Evolutionary conservation across 2,113 vertebrate species (phyloP).

Genomic region (Indicator maculatus): DNA sequence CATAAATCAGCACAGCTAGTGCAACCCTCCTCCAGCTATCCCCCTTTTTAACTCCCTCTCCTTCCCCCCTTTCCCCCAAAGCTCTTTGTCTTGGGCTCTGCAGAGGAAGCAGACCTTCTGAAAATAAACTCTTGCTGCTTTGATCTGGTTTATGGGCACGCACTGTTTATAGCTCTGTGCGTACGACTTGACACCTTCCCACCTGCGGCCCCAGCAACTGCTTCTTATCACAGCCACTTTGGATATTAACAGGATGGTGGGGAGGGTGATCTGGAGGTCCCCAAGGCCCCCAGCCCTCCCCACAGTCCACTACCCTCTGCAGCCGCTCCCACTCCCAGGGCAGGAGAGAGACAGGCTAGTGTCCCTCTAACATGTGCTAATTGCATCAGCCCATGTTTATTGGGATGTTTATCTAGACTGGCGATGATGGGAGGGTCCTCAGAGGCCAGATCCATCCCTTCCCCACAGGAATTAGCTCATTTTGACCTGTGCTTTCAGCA

Average conservation of each 20-base stretch:
- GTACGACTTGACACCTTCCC: constrained; percentile 77
- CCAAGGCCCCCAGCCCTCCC: neutral
- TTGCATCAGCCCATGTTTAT: constrained; percentile 58
- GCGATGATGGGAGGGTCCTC: neutral
- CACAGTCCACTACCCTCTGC: neutral
- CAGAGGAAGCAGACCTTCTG: constrained; percentile 73
- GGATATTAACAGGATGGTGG: constrained; percentile 70
- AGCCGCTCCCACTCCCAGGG: neutral
- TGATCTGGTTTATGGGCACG: constrained; percentile 80
- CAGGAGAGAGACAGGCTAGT: neutral
- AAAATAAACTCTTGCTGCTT: constrained; percentile 74
- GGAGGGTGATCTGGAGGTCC: constrained; percentile 43
- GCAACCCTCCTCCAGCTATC: neutral
- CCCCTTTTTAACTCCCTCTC: neutral
- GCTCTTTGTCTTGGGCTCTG: constrained; percentile 56
- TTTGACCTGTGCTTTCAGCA: neutral
- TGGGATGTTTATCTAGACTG: constrained; percentile 52
- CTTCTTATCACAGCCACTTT: constrained; percentile 79
- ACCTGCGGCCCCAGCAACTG: constrained; percentile 75
- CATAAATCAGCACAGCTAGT: fast-evolving
- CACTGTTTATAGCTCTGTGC: constrained; percentile 76
- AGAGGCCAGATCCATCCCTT: neutral
- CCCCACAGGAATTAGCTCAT: constrained; percentile 1
- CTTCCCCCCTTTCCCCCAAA: neutral
- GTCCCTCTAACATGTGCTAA: constrained; percentile 29